Evolutionary conservation across 2,797 vertebrate species (phyloP), one percentile per base, ranked within the genome.

Genomic region (Cottoperca gobio): DNA sequence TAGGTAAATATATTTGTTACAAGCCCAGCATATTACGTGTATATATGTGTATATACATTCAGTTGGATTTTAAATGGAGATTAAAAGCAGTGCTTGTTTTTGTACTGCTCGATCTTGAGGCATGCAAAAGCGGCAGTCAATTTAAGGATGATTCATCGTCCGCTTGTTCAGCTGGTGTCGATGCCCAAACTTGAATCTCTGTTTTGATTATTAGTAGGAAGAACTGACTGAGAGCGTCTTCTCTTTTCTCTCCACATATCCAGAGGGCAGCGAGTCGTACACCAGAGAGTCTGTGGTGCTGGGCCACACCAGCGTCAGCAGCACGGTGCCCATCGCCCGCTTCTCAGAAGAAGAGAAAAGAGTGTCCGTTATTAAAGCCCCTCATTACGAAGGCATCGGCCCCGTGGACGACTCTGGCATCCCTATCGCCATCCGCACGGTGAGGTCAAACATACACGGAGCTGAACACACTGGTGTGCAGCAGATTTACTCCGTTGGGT

Each of bases 371-470:
- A 95, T 99, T 91, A 99, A 98, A 95, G 98, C 98, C 0, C 98
- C 98, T 0, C 97, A 99, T 90, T 99, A 99, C 85, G 94, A 97
- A 75, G 98, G 98, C 77, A 99, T 99, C 37, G 98, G 98, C 82
- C 98, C 98, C 0, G 96, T 99, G 87, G 97, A 99, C 62, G 97
- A 99, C 86, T 96, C 97, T 17, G 98, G 98, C 91, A 98, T 99
- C 90, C 98, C 98, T 67, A 98, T 98, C 13, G 98, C 98, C 89
- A 98, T 99, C 88, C 96, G 98, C 93, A 99, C 98, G 94, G 98
- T 99, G 94, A 95, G 97, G 77, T 88, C 54, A 49, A 58, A 57
- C 17, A 9, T 2, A 1, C 46, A 37, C 13, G 17, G 14, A 65
- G 9, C 39, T 28, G 8, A 39, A 48, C 49, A 12, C 21, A 8